Evolutionary conservation across 2,113 vertebrate species (phyloP), one percentile per base, ranked within the genome.

Genomic region (Pipra filicauda): DNA sequence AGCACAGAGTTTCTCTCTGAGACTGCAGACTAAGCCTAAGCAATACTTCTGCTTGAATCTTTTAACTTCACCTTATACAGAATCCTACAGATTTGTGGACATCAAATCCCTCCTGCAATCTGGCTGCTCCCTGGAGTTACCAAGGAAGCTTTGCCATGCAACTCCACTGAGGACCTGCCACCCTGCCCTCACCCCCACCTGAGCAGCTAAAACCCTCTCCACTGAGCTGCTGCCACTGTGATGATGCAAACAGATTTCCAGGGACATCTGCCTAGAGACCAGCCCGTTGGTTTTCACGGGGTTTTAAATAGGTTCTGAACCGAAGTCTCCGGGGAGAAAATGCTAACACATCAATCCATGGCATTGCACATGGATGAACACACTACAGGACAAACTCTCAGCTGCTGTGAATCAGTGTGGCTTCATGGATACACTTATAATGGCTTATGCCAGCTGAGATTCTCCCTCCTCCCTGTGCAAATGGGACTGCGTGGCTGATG

Each of bases 241-340:
- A 65, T 85, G 76, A 76, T 91, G 39, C 43, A 70, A 84, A 88
- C 55, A 89, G 44, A 82, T 87, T 91, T 92, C 92, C 81, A 93
- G 90, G 76, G 69, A 72, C 94, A 91, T 94, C 77, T 95, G 93
- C 87, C 81, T 80, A 71, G 87, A 95, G 85, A 78, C 74, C 84
- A 87, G 80, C 73, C 81, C 51, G 8, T 74, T 97, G 93, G 80
- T 95, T 93, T 89, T 93, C 88, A 1, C 74, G 81, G 73, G 52
- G 78, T 91, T 97, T 94, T 88, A 94, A 96, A 96, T 74, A 89
- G 95, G 93, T 95, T 95, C 91, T 71, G 80, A 94, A 77, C 88
- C 79, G 37, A 76, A 77, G 89, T 96, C 93, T 96, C 87, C 41
- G 24, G 86, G 90, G 92, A 91, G 91, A 86, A 95, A 91, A 79